Conservation (phyloP, 2,888 invertebrate genomes). For the Lissocephala sabroskyi region DNA sequence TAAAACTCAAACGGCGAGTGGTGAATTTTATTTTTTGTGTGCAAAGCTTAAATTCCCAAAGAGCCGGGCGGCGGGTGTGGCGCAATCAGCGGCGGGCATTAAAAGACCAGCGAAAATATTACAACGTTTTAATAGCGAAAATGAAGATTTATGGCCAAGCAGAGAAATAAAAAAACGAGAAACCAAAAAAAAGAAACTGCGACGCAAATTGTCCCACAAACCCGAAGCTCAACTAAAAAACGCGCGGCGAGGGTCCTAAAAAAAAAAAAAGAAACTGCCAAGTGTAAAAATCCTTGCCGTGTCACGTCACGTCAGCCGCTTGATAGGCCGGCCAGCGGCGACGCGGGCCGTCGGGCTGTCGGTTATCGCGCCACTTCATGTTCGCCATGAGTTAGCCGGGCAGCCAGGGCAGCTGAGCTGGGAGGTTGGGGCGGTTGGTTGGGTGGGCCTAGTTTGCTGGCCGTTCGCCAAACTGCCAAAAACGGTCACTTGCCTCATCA, state of each 20-base stretch:
- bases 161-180: background rate
- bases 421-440: background rate
- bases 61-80: constrained; percentile 15
- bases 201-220: constrained; percentile 22
- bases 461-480: constrained; percentile 34
- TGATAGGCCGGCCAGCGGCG: constrained; percentile 39
- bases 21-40: constrained; percentile 40
- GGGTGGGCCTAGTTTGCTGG: constrained; percentile 44
- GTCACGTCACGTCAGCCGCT: constrained; percentile 51
- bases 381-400: constrained; percentile 18
- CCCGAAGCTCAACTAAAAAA: constrained; percentile 37
- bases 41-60: constrained; percentile 24
- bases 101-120: constrained; percentile 43
- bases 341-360: background rate
- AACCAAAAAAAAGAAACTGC: constrained; percentile 23
- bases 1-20: no score
- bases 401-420: constrained; percentile 10
- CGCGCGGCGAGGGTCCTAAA: background rate
- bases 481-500: constrained; percentile 32
- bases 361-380: constrained; percentile 11
- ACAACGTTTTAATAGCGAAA: constrained; percentile 62
- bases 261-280: constrained; percentile 25
- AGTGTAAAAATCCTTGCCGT: constrained; percentile 57
- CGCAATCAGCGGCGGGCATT: constrained; percentile 40
- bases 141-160: constrained; percentile 56